Evolutionary conservation across 2,797 vertebrate genomes (phyloP).

Genomic region (Phrynocephalus forsythii): DNA sequence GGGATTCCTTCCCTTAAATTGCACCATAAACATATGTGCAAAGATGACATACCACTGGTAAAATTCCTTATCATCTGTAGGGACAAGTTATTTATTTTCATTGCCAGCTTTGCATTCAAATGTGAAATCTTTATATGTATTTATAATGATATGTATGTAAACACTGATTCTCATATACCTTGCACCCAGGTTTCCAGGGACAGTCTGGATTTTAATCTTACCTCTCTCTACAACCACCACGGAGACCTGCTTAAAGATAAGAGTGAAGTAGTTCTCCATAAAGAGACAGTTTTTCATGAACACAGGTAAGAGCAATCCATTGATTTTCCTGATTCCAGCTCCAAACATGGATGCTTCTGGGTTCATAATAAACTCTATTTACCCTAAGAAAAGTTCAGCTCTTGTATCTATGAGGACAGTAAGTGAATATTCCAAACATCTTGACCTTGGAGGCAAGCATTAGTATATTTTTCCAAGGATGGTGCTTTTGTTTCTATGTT

Average conservation of each 20-base stretch:
- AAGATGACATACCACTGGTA: neutral
- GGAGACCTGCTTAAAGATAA: constrained; percentile 77
- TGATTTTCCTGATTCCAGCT: neutral
- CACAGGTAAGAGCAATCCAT: constrained; percentile 66
- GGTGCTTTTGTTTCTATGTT: neutral
- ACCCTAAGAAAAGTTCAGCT: neutral
- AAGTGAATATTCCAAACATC: neutral
- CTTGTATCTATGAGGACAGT: neutral
- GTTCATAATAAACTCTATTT: neutral
- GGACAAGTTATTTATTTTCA: neutral
- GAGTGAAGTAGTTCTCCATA: constrained; percentile 79
- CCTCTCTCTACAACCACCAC: constrained; percentile 83
- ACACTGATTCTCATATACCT: neutral
- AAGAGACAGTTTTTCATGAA: constrained; percentile 71
- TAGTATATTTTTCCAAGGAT: neutral
- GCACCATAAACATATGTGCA: neutral
- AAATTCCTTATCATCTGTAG: neutral
- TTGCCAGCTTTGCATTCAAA: neutral
- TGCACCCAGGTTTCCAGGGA: constrained; percentile 76
- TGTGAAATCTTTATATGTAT: neutral
- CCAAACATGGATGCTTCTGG: neutral
- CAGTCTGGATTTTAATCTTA: constrained; percentile 86
- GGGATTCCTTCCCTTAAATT: neutral
- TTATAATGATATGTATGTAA: neutral
- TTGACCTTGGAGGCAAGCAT: neutral